A percentile compares a stretch with the other conserved stretches of the same genome.
phyloP scores from a whole-genome alignment of 2,797 vertebrate genomes.

The Scolopax rusticola region DNA sequence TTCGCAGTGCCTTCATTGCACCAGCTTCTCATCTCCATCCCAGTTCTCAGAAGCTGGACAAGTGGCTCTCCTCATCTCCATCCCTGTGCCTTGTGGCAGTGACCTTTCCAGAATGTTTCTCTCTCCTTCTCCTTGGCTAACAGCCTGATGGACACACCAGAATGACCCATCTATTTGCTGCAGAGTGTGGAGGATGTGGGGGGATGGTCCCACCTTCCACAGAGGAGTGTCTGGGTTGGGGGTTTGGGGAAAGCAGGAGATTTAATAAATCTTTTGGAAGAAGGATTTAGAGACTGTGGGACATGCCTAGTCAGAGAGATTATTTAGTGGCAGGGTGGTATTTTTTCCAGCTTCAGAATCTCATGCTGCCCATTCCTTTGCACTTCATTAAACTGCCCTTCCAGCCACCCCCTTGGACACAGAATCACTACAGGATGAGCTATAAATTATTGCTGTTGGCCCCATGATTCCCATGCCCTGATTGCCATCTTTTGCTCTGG shows the following conservation, averaged over 20 bases:
- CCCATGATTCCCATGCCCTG: background rate
- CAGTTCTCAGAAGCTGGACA: background rate
- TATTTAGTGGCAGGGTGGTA: background rate
- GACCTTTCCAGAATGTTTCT: background rate
- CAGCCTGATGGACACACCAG: accelerated
- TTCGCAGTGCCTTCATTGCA: background rate
- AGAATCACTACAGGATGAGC: background rate
- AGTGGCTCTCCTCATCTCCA: background rate
- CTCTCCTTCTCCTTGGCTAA: background rate
- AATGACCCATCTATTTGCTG: background rate
- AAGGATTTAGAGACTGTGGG: background rate
- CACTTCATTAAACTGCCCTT: background rate
- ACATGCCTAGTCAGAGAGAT: background rate
- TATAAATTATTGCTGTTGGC: background rate
- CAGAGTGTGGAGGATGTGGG: accelerated
- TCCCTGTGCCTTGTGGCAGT: background rate
- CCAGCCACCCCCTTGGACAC: background rate
- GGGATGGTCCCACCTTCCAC: background rate
- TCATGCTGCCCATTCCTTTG: background rate
- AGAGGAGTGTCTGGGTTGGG: background rate
- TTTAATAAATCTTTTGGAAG: background rate
- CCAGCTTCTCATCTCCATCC: background rate
- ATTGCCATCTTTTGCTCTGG: background rate
- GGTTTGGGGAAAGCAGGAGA: background rate
- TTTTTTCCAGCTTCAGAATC: background rate